Evolutionary conservation across 2,888 invertebrate species (phyloP).

Genomic region (Phyllotreta cruciferae): DNA sequence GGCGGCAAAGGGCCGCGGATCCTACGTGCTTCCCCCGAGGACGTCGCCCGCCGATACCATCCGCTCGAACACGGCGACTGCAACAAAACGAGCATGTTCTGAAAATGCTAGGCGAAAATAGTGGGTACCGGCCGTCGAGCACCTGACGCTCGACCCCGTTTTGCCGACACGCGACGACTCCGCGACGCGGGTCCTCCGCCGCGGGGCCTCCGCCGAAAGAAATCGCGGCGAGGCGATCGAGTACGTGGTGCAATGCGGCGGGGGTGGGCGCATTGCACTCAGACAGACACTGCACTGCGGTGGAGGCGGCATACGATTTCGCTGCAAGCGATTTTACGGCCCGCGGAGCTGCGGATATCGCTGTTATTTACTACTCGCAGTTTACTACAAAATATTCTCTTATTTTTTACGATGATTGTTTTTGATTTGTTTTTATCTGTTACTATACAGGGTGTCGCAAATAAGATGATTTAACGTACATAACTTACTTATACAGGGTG

Average conservation of each 20-base stretch:
- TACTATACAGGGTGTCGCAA: no score
- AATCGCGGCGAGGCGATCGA: constrained; percentile 19
- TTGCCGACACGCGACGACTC: not conserved
- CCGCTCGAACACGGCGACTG: constrained; percentile 36
- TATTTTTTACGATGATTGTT: no score
- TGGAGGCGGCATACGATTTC: constrained; percentile 38
- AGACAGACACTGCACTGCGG: constrained; percentile 46
- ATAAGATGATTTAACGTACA: no score
- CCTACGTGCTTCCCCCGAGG: constrained; percentile 40
- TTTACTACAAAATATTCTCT: not conserved
- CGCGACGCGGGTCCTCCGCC: not conserved
- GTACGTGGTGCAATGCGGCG: constrained; percentile 58
- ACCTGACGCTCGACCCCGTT: constrained; percentile 17
- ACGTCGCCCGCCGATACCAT: constrained; percentile 45
- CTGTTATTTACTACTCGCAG: constrained; percentile 47
- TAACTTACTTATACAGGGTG: no score
- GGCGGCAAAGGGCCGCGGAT: constrained; percentile 61
- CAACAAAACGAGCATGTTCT: constrained; percentile 33
- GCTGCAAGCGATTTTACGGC: constrained; percentile 48
- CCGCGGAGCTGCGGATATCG: constrained; percentile 46
- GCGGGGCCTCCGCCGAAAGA: constrained; percentile 17
- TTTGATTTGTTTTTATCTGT: no score
- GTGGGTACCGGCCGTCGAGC: constrained; percentile 26
- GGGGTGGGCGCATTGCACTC: constrained; percentile 61
- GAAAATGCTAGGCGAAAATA: not conserved